Conservation (phyloP, 2,888 invertebrate species). For the Girardia tigrina region DNA sequence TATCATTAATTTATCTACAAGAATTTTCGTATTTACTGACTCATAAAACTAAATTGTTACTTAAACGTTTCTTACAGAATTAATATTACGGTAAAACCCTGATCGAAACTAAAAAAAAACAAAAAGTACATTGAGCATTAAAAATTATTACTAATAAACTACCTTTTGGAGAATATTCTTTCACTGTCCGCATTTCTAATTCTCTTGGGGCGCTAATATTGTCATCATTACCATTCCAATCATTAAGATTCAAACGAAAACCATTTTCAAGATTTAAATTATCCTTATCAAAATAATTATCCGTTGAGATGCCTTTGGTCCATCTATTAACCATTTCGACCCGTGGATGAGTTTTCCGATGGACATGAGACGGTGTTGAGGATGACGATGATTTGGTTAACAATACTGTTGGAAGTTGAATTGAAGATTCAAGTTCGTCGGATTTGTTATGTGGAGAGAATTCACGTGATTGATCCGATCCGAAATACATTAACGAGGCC, state of each 20-base stretch:
- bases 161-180: background rate
- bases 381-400: background rate
- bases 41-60: too few species aligned
- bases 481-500: slow-evolving; percentile 47
- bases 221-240: background rate
- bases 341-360: background rate
- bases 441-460: slow-evolving; percentile 31
- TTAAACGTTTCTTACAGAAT: too few species aligned
- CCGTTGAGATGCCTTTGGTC: background rate
- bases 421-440: background rate
- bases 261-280: background rate
- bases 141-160: too few species aligned
- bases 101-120: too few species aligned
- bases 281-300: background rate
- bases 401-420: background rate
- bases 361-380: background rate
- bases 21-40: too few species aligned
- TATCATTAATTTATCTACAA: too few species aligned
- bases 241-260: background rate
- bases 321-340: background rate
- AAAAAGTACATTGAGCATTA: too few species aligned
- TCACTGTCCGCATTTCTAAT: background rate
- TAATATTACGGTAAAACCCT: too few species aligned
- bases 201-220: background rate
- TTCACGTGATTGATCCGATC: slow-evolving; percentile 43